Evolutionary conservation across 2,888 invertebrate genomes (phyloP).

Genomic region (Rhingia campestris): DNA sequence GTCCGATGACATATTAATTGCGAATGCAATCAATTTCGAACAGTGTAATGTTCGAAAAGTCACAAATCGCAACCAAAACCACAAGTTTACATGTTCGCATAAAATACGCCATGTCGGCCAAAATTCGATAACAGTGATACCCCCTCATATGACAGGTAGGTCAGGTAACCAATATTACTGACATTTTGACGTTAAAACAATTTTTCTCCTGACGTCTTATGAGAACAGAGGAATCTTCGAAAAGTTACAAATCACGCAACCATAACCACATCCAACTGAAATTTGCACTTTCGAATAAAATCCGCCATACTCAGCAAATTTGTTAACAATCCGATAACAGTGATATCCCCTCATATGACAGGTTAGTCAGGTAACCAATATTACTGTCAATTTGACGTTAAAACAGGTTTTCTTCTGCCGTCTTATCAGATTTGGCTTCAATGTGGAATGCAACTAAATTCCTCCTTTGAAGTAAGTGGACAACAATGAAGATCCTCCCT

Average conservation of each 20-base stretch:
- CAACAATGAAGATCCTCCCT: background rate
- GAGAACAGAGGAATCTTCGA: background rate
- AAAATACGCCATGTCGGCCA: background rate
- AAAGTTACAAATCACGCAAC: constrained; percentile 36
- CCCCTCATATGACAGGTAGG: background rate
- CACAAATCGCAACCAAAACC: constrained; percentile 44
- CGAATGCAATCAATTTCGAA: too few species aligned
- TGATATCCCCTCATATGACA: constrained; percentile 6
- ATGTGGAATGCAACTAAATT: constrained; percentile 1
- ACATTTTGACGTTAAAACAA: constrained; percentile 19
- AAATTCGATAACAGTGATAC: constrained; percentile 41
- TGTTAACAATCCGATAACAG: constrained; percentile 36
- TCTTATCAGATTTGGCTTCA: background rate
- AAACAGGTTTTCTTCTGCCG: constrained; percentile 37
- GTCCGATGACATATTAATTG: too few species aligned
- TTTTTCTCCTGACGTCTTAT: constrained; percentile 18
- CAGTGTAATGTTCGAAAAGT: constrained; percentile 15
- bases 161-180: constrained; percentile 3
- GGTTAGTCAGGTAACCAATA: constrained; percentile 5
- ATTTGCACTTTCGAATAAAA: constrained; percentile 46
- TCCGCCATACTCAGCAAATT: background rate
- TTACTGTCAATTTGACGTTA: constrained; percentile 1
- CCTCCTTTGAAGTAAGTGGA: constrained; percentile 1
- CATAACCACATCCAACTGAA: constrained; percentile 47
- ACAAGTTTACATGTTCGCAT: constrained; percentile 33